A percentile compares a stretch with the other conserved stretches of the same genome.
phyloP scores from a whole-genome alignment of 2,797 vertebrate genomes.

The Lycodopsis pacificus region DNA sequence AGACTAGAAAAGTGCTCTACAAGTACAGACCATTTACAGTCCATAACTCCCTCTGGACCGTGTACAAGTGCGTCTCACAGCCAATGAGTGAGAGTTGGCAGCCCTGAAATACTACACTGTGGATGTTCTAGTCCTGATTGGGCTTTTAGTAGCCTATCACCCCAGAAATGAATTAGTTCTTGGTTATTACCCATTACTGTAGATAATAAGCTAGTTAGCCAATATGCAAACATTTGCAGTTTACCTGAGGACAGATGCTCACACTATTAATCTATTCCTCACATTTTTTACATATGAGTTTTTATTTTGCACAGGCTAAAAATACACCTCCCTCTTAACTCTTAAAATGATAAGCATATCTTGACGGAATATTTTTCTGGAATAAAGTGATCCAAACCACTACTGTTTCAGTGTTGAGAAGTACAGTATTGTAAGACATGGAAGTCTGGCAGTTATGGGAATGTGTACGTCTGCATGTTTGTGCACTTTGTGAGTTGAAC shows the following conservation, averaged over 20 bases:
- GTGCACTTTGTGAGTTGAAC: background rate
- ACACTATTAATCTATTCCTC: too few species aligned
- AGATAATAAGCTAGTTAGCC: too few species aligned
- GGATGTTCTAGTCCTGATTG: background rate
- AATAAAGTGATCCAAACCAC: background rate
- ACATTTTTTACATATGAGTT: too few species aligned
- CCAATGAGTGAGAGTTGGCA: too few species aligned
- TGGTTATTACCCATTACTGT: too few species aligned
- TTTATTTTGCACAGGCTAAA: background rate
- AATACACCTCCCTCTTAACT: background rate
- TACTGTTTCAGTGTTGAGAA: background rate
- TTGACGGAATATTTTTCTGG: background rate
- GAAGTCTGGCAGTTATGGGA: background rate
- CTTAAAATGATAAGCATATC: background rate
- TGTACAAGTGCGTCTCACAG: too few species aligned
- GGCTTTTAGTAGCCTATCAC: background rate
- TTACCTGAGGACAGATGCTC: too few species aligned
- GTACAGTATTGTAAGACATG: background rate
- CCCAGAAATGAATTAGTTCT: background rate
- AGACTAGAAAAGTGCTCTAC: too few species aligned
- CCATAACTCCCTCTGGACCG: too few species aligned
- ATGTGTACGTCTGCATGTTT: background rate
- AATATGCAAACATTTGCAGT: too few species aligned
- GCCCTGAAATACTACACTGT: background rate
- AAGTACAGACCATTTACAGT: too few species aligned